Conservation (phyloP, 2,888 invertebrate species). For the Sphaeridia pumilis region DNA sequence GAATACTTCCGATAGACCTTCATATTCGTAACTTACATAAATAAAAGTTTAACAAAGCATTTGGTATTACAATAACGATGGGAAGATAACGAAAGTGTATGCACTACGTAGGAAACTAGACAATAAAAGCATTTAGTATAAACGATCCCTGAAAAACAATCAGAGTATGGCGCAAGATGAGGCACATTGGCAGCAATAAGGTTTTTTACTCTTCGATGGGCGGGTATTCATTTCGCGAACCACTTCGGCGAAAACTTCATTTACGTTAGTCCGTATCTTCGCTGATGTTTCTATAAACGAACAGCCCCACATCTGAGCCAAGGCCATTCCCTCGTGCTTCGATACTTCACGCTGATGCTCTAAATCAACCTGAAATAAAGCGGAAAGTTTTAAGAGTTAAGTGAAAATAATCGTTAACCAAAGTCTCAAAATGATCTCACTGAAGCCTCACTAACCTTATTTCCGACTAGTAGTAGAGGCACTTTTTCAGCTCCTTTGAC, state of each 20-base stretch:
- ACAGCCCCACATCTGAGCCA: constrained; percentile 93
- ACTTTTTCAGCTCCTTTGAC: constrained; percentile 95
- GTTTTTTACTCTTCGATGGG: constrained; percentile 84
- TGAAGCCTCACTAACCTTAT: constrained; percentile 57
- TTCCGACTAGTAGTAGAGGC: constrained; percentile 95
- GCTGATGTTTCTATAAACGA: constrained; percentile 98
- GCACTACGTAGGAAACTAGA: too few relatives aligned
- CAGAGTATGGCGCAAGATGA: constrained; percentile 34
- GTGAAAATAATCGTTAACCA: constrained; percentile 3
- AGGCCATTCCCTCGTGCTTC: constrained; percentile 71
- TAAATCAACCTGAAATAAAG: constrained; percentile 61
- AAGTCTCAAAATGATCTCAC: too few relatives aligned
- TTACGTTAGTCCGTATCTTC: constrained; percentile 96
- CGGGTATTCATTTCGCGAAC: constrained; percentile 99
- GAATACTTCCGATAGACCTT: too few relatives aligned
- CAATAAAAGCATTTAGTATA: too few relatives aligned
- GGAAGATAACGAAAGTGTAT: too few relatives aligned
- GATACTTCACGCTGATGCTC: constrained; percentile 97
- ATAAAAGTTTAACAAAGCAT: too few relatives aligned
- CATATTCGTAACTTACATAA: too few relatives aligned
- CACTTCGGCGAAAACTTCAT: constrained; percentile 99
- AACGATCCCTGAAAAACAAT: too few relatives aligned
- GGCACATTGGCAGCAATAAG: constrained; percentile 52
- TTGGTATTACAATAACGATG: too few relatives aligned
- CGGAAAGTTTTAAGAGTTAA: too few relatives aligned